phyloP scores from a whole-genome alignment of 2,888 invertebrate genomes.

The Temnothorax ravouxi region DNA sequence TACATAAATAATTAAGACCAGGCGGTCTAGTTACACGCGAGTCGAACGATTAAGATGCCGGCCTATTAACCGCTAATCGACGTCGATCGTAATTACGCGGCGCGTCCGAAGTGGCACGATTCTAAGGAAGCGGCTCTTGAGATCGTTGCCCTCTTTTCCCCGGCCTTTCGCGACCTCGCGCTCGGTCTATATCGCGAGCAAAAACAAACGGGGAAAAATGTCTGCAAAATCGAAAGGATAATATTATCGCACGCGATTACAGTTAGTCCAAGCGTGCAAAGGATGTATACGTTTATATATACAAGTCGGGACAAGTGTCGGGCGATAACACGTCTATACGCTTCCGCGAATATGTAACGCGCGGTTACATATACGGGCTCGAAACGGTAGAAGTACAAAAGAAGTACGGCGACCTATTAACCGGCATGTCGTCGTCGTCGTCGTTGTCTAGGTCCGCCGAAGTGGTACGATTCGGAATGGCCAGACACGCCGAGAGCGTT shows the following conservation, averaged over 20 bases:
- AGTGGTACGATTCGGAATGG: constrained; percentile 47
- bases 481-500: constrained; percentile 63
- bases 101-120: constrained; percentile 42
- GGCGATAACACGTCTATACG: not conserved
- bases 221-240: constrained; percentile 31
- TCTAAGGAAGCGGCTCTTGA: constrained; percentile 49
- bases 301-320: not conserved
- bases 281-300: not conserved
- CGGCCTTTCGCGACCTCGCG: constrained; percentile 21
- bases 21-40: constrained; percentile 22
- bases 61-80: constrained; percentile 57
- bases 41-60: constrained; percentile 54
- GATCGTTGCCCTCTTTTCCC: constrained; percentile 72
- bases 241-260: constrained; percentile 2
- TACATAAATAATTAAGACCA: constrained; percentile 50
- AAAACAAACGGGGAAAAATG: not conserved
- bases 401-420: constrained; percentile 30
- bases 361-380: not conserved
- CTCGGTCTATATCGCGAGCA: not conserved
- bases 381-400: constrained; percentile 11
- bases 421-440: constrained; percentile 10
- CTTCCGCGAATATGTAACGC: constrained; percentile 13
- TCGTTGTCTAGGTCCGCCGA: constrained; percentile 30
- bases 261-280: not conserved
- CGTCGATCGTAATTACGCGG: constrained; percentile 43